phyloP scores from a whole-genome alignment of 2,797 vertebrate species.

The Telmatherina bonti region DNA sequence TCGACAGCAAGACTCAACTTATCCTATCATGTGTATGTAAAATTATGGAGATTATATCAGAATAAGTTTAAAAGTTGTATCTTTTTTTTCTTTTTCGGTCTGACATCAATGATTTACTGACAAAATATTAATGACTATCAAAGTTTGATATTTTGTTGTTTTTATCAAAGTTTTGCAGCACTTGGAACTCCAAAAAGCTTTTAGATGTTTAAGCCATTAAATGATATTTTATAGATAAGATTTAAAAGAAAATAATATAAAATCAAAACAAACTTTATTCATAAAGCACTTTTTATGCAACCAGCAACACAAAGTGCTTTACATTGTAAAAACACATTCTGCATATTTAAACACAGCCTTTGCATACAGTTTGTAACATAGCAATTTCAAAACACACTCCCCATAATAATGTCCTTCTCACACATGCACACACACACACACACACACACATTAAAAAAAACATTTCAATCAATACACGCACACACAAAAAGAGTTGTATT shows the following conservation, averaged over 20 bases:
- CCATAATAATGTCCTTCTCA: too few relatives aligned
- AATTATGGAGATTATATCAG: background rate
- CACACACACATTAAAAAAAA: too few relatives aligned
- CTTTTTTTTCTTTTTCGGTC: background rate
- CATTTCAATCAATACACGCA: background rate
- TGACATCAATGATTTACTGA: background rate
- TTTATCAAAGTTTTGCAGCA: background rate
- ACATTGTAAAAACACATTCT: too few relatives aligned
- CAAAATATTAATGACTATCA: background rate
- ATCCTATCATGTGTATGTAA: background rate
- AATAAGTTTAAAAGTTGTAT: background rate
- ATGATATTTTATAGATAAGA: background rate
- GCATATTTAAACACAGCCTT: too few relatives aligned
- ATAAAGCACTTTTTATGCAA: too few relatives aligned
- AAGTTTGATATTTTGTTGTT: background rate
- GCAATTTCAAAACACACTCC: too few relatives aligned
- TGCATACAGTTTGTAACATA: too few relatives aligned
- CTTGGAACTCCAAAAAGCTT: background rate
- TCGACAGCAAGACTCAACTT: background rate
- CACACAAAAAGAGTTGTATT: background rate
- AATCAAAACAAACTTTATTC: too few relatives aligned
- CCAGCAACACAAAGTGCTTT: too few relatives aligned
- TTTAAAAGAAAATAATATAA: background rate
- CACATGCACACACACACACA: too few relatives aligned
- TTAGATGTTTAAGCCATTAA: background rate